phyloP scores from a whole-genome alignment of 2,113 vertebrate species.

The Rhabdomys dilectus region DNA sequence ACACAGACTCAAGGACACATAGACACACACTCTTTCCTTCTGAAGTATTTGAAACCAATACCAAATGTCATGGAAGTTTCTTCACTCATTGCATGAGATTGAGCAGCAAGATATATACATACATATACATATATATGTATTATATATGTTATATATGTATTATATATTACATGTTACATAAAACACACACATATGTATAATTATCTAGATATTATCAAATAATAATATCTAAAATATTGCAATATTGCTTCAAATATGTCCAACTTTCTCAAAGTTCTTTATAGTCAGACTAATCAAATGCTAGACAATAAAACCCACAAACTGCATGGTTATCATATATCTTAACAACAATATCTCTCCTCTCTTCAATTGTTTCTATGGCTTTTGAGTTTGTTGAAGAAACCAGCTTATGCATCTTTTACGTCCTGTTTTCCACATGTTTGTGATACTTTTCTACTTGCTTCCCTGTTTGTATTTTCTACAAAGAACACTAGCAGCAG shows the following conservation, averaged over 20 bases:
- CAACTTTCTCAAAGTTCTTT: background rate
- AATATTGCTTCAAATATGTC: slow-evolving; percentile 7
- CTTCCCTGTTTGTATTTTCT: background rate
- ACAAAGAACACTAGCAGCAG: background rate
- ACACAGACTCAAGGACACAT: background rate
- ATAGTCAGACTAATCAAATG: background rate
- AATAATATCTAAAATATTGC: background rate
- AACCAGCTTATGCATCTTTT: background rate
- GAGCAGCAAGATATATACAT: background rate
- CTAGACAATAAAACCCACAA: background rate
- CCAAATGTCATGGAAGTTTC: background rate
- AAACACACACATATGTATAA: background rate
- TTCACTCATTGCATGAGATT: background rate
- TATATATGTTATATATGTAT: too few species aligned
- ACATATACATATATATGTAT: background rate
- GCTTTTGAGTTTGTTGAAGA: slow-evolving; percentile 25
- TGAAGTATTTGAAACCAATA: slow-evolving; percentile 17
- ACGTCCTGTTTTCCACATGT: background rate
- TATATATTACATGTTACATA: too few species aligned
- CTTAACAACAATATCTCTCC: background rate
- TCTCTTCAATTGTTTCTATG: background rate
- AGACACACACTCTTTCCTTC: background rate
- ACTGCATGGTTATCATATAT: background rate
- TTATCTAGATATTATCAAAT: background rate
- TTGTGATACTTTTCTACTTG: slow-evolving; percentile 14